Base-by-base conservation (phyloP, 2,888 invertebrate species). In the Drosophila atroscutellata region DNA sequence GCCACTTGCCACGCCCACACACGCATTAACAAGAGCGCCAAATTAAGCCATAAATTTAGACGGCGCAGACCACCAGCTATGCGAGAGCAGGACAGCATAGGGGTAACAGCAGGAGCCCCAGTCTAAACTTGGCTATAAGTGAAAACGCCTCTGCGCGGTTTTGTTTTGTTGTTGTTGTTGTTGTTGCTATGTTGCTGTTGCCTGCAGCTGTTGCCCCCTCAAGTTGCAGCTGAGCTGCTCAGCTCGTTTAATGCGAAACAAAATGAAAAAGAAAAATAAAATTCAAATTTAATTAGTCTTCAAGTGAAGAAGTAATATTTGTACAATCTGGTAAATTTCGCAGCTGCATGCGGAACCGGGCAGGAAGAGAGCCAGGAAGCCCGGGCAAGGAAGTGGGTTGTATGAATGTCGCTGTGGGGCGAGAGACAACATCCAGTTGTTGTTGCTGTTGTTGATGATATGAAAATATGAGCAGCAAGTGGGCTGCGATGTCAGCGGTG, bases 281-380 rank as follows among this genome's bases (percentile, higher is more conserved):
- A 86, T 89, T 91, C 90, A 91, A 91, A 91, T 91, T 91, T 91
- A 91, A 91, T 91, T 91, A 91, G 91, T 89, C 90, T 85, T 89
- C 86, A 83, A 88, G 86, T 86, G 85, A 88, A 90, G 87, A 83
- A 82, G 86, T 89, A 90, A 90, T 90, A 88, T 90, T 90, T 87
- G 80, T 80, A 81, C 81, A 83, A 86, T 83, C 81, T 86, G 84
- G 73, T 78, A 76, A 81, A 80, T 80, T 79, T 86, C 80, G 88
- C 88, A 90, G 86, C 86, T 89, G 89, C 90, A 83, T 42, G 54
- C 51, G 30, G 39, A 34, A 39, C n/a, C 20, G 24, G 49, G 50
- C 52, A 58, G 39, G 32, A 49, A 61, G 20, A 42, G 47, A 11
- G 30, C 34, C 39, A 60, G 62, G 74, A 58, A 54, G 57, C 56